These are phyloP conservation scores for Neoascia interrupta DNA, from an alignment of 2,888 invertebrate genomes.

Conservation along the genomic window DNA sequence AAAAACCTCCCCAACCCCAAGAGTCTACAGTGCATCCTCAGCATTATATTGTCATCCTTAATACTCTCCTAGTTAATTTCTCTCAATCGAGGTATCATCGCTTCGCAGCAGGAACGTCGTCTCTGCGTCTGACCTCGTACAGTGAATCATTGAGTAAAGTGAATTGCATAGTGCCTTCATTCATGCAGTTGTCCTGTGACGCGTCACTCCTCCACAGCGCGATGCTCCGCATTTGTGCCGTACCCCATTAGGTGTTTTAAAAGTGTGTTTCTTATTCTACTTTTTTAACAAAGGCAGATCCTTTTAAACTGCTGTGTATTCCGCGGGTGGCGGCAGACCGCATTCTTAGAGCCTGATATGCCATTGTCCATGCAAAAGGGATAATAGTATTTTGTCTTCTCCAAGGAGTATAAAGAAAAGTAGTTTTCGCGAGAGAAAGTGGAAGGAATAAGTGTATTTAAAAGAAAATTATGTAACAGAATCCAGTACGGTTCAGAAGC, in stretches of 20 bases:
- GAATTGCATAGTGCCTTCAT: conserved; percentile 64
- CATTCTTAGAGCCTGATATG: conserved; percentile 39
- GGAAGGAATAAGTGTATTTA: conserved; percentile 24
- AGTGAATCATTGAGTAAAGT: conserved; percentile 68
- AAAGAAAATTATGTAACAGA: conserved; percentile 64
- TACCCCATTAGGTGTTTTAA: too few species aligned
- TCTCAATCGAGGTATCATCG: conserved; percentile 28
- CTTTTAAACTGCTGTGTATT: conserved; percentile 36
- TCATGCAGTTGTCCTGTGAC: conserved; percentile 65
- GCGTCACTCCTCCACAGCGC: conserved; percentile 52
- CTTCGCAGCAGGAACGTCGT: conserved; percentile 19
- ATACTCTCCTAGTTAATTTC: conserved; percentile 46
- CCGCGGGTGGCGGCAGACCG: conserved; percentile 52
- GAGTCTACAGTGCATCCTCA: conserved; percentile 25
- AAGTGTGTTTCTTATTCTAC: background rate
- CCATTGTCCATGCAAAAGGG: conserved; percentile 50
- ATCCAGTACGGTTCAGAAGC: conserved; percentile 9
- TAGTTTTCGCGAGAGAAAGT: conserved; percentile 12
- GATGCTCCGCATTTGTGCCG: too few species aligned
- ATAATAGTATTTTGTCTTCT: conserved; percentile 17
- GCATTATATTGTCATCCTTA: background rate
- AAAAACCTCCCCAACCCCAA: background rate
- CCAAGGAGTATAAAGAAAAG: conserved; percentile 3
- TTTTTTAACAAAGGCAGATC: conserved; percentile 1
- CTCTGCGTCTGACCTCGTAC: conserved; percentile 65